Conservation (phyloP, 2,113 vertebrate genomes). For the Ptilonorhynchus violaceus region DNA sequence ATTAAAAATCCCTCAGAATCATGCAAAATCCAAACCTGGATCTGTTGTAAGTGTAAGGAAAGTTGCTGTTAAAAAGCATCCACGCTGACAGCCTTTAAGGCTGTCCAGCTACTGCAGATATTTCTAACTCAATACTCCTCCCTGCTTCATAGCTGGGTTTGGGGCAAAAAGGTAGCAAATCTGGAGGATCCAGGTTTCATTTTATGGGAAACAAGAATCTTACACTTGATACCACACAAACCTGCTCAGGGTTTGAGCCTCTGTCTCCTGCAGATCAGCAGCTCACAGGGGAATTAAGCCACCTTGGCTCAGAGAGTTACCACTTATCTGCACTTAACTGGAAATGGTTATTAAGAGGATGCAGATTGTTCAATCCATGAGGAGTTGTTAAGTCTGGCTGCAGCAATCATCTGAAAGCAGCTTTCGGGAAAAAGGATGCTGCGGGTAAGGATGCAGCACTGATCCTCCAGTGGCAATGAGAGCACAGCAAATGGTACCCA, state of each 20-base stretch:
- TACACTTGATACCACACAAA: not conserved
- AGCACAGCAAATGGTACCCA: not conserved
- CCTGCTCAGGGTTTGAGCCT: not conserved
- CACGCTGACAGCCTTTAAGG: not conserved
- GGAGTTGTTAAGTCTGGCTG: not conserved
- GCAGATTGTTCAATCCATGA: rapidly evolving
- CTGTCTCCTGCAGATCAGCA: not conserved
- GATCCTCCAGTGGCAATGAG: not conserved
- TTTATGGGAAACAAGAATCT: not conserved
- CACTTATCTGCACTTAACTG: not conserved
- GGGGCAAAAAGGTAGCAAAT: not conserved
- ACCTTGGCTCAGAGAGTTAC: not conserved
- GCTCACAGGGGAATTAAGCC: not conserved
- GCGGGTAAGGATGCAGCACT: not conserved
- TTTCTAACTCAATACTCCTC: not conserved
- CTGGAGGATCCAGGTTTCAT: not conserved
- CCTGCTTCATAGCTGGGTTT: not conserved
- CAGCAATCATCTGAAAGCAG: not conserved
- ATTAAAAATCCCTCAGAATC: not conserved
- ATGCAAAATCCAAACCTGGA: not conserved
- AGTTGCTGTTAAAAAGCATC: not conserved
- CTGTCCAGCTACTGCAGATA: not conserved
- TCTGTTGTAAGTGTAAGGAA: not conserved
- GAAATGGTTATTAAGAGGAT: not conserved
- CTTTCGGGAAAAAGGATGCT: not conserved